Base-by-base conservation (phyloP, 2,797 vertebrate species). In the Melanotaenia maccullochi region DNA sequence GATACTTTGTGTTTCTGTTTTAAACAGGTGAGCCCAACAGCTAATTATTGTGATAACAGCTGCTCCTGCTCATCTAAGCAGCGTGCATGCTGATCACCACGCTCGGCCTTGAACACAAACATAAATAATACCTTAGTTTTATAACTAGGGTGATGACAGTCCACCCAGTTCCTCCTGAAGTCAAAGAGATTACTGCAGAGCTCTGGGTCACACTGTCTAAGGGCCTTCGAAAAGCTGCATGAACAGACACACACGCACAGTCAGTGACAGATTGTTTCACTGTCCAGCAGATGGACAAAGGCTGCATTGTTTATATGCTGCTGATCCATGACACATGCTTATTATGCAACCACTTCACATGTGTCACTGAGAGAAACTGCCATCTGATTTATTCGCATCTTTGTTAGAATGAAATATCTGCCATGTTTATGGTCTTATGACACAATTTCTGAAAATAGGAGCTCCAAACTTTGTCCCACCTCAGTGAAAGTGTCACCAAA, bases 221-320 rank as follows among this genome's bases (percentile, higher is more conserved):
- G 74, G 25, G 44, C 68, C 71, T 7, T 8, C 7, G 32, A 33
- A 33, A 33, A 33, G 56, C 69, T 30, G 74, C 24, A 6, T 55
- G 73, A 78, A 68, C 30, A 9, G 33, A 74, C 36, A 9, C 78
- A 63, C 60, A 60, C 28, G 40, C 42, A 67, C 60, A 22, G 65
- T 79, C 84, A 68, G 42, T 76, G 76, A 80, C 61, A 9, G 68
- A 69, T 69, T 69, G 62, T 78, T 66, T 78, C 55, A 32, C 35
- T 77, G 85, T 78, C 62, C 47, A 56, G 71, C 60, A 56, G 47
- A 64, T 20, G 24, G 60, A 86, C 68, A 87, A 77, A 57, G 68
- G 77, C 42, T 22, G 60, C 33, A 60, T 90, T 90, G 87, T 92
- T 87, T 63, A 67, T 77, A 71, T 49, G 55, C 72, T 65, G 67